These are phyloP conservation scores for Tinea trinotella DNA, from an alignment of 2,888 invertebrate species.

Conservation along the genomic window DNA sequence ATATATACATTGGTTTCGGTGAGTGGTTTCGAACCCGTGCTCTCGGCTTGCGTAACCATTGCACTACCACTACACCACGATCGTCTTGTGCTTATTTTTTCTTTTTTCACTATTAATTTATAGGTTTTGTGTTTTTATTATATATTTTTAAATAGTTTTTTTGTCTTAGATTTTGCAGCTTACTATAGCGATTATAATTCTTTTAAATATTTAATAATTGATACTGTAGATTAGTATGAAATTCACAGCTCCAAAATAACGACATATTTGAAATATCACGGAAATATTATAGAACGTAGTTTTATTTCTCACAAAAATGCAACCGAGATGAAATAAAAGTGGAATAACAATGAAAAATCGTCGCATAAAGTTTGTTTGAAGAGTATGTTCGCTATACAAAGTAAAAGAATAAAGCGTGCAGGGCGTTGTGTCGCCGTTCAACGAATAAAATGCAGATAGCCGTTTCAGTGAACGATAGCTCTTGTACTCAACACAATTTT, in stretches of 20 bases:
- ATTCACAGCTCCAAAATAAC: not conserved
- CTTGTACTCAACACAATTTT: conserved; percentile 49
- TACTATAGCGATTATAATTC: no score
- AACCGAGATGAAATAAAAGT: not conserved
- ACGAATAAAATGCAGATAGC: conserved; percentile 61
- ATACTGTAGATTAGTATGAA: no score
- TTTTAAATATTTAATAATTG: no score
- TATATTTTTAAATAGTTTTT: no score
- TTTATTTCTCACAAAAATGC: not conserved
- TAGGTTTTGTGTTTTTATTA: no score
- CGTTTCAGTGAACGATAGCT: conserved; percentile 48
- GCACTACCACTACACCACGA: no score
- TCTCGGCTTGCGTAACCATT: no score
- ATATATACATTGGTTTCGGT: no score
- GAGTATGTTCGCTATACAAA: conserved; percentile 32
- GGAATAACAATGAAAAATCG: conserved; percentile 13
- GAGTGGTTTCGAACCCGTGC: no score
- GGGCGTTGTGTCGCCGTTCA: conserved; percentile 31
- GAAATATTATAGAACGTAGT: not conserved
- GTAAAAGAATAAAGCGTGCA: conserved; percentile 45
- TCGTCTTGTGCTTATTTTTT: no score
- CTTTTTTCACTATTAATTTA: no score
- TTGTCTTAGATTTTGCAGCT: no score
- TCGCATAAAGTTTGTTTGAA: conserved; percentile 17
- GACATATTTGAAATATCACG: not conserved